phyloP scores from a whole-genome alignment of 37 sponge, comb jelly and placozoan genomes.

The Aphrocallistes beatrix region DNA sequence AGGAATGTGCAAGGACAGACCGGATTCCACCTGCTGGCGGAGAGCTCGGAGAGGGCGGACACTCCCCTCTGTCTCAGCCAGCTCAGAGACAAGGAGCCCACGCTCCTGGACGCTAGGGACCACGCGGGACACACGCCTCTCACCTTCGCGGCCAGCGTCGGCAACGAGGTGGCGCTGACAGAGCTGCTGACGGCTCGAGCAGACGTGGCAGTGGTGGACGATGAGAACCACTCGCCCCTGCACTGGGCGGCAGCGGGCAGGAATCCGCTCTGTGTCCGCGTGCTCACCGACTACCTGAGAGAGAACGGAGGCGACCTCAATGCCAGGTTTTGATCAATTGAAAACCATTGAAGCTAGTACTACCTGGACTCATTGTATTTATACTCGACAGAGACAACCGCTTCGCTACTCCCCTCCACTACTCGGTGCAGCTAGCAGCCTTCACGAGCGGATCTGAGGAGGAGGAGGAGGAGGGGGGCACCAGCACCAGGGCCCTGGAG shows the following conservation, averaged over 20 bases:
- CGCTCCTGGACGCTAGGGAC: background rate
- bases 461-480: background rate
- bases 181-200: constrained; percentile 39
- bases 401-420: background rate
- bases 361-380: too few species aligned
- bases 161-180: constrained; percentile 23
- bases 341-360: too few species aligned
- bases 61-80: background rate
- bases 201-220: constrained; percentile 28
- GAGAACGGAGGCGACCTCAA: background rate
- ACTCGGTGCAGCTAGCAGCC: constrained; percentile 8
- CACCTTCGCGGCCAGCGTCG: background rate
- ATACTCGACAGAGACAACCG: background rate
- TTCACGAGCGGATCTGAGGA: background rate
- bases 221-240: constrained; percentile 32
- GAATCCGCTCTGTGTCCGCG: background rate
- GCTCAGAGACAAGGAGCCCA: constrained; percentile 13
- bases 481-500: background rate
- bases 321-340: background rate
- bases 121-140: background rate
- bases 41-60: background rate
- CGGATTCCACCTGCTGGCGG: background rate
- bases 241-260: constrained; percentile 41
- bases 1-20: background rate
- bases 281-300: background rate